phyloP scores from a whole-genome alignment of 2,113 vertebrate genomes.

The Hemiprocne comata region DNA sequence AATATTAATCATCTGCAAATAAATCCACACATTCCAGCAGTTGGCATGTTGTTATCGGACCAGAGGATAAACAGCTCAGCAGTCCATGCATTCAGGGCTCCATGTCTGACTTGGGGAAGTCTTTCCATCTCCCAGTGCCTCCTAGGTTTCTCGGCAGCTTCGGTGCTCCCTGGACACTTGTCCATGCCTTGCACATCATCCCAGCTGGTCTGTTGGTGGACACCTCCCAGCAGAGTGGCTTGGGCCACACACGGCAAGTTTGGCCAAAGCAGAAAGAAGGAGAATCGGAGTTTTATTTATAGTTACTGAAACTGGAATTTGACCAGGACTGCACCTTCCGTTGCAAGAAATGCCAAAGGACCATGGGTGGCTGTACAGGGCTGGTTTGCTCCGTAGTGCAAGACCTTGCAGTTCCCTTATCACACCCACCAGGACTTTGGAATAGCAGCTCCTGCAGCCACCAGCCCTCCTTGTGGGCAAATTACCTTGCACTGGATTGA shows the following conservation, averaged over 20 bases:
- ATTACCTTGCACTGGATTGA: rapidly evolving
- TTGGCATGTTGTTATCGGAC: background rate
- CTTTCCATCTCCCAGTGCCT: background rate
- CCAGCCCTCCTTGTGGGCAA: background rate
- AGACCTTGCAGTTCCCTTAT: background rate
- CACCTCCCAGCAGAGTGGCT: background rate
- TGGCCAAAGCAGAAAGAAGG: background rate
- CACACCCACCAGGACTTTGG: constrained; percentile 37
- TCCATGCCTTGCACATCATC: rapidly evolving
- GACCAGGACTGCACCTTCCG: background rate
- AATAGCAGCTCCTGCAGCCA: background rate
- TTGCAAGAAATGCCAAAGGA: background rate
- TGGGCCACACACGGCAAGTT: rapidly evolving
- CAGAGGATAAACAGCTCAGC: constrained; percentile 4
- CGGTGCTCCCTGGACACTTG: rapidly evolving
- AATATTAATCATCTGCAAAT: constrained; percentile 56
- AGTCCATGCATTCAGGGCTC: background rate
- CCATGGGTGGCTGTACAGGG: background rate
- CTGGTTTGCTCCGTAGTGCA: background rate
- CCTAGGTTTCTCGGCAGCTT: background rate
- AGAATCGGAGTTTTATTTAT: background rate
- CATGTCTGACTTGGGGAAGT: background rate
- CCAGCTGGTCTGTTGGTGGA: rapidly evolving
- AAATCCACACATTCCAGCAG: background rate
- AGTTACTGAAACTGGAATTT: constrained; percentile 24